phyloP scores from a whole-genome alignment of 2,888 invertebrate species.

The Acronicta psi region DNA sequence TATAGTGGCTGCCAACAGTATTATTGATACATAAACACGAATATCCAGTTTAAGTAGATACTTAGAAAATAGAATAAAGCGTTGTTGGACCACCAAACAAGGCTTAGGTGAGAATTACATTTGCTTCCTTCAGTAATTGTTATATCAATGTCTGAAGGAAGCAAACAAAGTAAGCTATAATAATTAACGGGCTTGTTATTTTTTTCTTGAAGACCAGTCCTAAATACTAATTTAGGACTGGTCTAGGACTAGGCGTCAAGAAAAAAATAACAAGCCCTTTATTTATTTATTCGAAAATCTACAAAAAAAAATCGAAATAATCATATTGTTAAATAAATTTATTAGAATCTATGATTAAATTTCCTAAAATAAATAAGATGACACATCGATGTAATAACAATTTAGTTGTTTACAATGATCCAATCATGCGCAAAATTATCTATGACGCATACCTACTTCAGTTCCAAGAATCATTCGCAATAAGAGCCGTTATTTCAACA shows the following conservation, averaged over 20 bases:
- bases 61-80: no score
- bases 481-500: slow-evolving; percentile 25
- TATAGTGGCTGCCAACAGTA: not conserved
- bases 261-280: not conserved
- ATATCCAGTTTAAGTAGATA: no score
- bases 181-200: no score
- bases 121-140: no score
- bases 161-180: no score
- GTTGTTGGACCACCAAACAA: no score
- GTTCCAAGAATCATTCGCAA: not conserved
- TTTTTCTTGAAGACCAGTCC: no score
- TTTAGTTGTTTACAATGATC: slow-evolving; percentile 6
- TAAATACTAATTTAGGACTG: no score
- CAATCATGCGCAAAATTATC: slow-evolving; percentile 21
- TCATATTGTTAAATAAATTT: not conserved
- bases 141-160: no score
- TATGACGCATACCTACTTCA: slow-evolving; percentile 22
- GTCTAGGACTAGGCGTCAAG: not conserved
- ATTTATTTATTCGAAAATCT: no score
- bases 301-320: not conserved
- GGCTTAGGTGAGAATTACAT: no score
- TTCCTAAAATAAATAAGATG: slow-evolving; percentile 21
- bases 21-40: no score
- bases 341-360: slow-evolving; percentile 3
- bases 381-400: slow-evolving; percentile 19